Evolutionary conservation across 2,113 vertebrate genomes (phyloP), one percentile per base, ranked within the genome.

Genomic region (Sylvia atricapilla): DNA sequence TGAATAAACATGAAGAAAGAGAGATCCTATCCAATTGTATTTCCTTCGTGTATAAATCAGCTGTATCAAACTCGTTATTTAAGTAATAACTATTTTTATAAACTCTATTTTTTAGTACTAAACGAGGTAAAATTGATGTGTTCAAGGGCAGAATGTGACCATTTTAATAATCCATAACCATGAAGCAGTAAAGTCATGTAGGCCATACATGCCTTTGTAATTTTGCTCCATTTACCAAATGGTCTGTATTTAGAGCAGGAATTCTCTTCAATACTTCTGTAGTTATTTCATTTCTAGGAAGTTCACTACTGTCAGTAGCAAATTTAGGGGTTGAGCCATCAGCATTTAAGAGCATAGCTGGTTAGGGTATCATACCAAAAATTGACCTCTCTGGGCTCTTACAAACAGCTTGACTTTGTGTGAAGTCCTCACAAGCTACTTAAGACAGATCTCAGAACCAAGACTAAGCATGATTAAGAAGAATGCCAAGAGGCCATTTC

Each of bases 51-150:
- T 24, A 76, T 39, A 64, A 80, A 89, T 76, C 74, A 87, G 41
- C 24, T 69, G 16, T 49, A 91, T 53, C 41, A 74, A 77, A 58
- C 22, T 39, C 9, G 22, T 66, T 73, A 79, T 74, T 56, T 49
- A 30, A 68, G 23, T 47, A 49, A 27, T 35, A 20, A 52, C 23
- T 72, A 8, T 63, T 90, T 85, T 63, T 56, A 68, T 7, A 83
- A 92, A 86, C 4, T 4, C 16, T 64, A 7, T 0, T 13, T 60
- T 76, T 91, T 44, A 86, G 25, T 47, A 84, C 7, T 56, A 64
- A 91, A n/a, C 0, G 0, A 52, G 11, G 16, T 27, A 73, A 15
- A 86, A 72, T 1, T 68, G 30, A 52, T 13, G 21, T 1, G 2
- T 46, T 75, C 15, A 67, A 87, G 49, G n/a, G n/a, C 8, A 84